Evolutionary conservation across 1,140 invertebrate species (phyloP).

Genomic region (Cherax quadricarinatus): DNA sequence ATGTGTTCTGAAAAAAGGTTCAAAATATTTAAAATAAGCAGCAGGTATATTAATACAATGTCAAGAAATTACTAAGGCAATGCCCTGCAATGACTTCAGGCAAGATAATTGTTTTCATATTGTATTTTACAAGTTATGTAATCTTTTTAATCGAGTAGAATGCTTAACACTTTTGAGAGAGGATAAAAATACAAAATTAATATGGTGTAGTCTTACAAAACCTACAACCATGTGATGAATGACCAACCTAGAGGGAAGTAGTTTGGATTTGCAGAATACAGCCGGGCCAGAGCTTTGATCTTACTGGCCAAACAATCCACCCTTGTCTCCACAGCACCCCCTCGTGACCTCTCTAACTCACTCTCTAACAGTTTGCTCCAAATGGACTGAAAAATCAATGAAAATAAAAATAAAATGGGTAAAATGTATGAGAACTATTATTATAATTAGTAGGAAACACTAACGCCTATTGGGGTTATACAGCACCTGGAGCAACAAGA

Average conservation of each 20-base stretch:
- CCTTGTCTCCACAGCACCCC: slow-evolving; percentile 69
- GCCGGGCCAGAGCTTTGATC: slow-evolving; percentile 77
- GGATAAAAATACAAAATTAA: too few species aligned
- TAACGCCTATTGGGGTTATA: too few species aligned
- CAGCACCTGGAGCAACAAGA: too few species aligned
- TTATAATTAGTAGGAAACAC: not conserved
- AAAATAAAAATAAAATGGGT: not conserved
- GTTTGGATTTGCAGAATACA: slow-evolving; percentile 78
- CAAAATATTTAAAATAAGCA: not conserved
- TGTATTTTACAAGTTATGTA: too few species aligned
- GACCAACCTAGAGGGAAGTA: slow-evolving; percentile 79
- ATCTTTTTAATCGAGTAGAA: too few species aligned
- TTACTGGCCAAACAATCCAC: slow-evolving; percentile 77
- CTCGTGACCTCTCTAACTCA: slow-evolving; percentile 70
- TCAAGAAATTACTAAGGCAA: not conserved
- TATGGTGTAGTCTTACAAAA: too few species aligned
- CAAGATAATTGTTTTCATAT: too few species aligned
- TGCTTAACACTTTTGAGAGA: too few species aligned
- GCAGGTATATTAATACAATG: not conserved
- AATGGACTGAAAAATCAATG: slow-evolving; percentile 57
- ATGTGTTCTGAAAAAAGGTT: slow-evolving; percentile 77
- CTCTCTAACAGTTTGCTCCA: slow-evolving; percentile 67
- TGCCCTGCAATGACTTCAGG: too few species aligned
- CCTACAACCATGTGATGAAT: not conserved
- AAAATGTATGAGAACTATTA: not conserved